These are phyloP conservation scores for Scleropages formosus DNA, from an alignment of 2,797 vertebrate genomes.

Conservation along the genomic window DNA sequence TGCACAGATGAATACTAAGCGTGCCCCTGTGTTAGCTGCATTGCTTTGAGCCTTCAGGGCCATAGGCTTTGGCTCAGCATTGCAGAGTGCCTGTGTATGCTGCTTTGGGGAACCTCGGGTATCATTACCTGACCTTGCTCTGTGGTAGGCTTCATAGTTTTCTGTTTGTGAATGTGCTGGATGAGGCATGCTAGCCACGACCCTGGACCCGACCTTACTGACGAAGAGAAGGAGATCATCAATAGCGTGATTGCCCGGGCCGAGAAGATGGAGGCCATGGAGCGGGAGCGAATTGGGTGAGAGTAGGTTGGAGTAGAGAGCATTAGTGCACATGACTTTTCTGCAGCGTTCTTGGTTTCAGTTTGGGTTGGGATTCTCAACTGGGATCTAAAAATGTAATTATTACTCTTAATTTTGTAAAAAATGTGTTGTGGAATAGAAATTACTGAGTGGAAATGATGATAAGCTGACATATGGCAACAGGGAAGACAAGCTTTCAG, in stretches of 20 bases:
- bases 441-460: background rate
- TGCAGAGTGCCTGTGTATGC: background rate
- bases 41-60: background rate
- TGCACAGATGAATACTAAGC: background rate
- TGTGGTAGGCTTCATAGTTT: background rate
- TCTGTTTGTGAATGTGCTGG: constrained; percentile 48
- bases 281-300: constrained; percentile 94
- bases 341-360: background rate
- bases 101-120: background rate
- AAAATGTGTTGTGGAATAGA: background rate
- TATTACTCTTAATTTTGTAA: background rate
- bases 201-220: constrained; percentile 79
- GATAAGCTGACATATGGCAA: no score
- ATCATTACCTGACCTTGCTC: background rate
- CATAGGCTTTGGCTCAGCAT: background rate
- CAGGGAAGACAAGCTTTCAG: no score
- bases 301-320: constrained; percentile 27
- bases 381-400: background rate
- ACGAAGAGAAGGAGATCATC: constrained; percentile 97
- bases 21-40: background rate
- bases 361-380: background rate
- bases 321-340: no score
- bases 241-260: constrained; percentile 89
- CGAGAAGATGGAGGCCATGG: constrained; percentile 97
- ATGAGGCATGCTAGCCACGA: constrained; percentile 57